Conservation (phyloP, 1,140 invertebrate genomes). For the Holcopasites calliopsidis region DNA sequence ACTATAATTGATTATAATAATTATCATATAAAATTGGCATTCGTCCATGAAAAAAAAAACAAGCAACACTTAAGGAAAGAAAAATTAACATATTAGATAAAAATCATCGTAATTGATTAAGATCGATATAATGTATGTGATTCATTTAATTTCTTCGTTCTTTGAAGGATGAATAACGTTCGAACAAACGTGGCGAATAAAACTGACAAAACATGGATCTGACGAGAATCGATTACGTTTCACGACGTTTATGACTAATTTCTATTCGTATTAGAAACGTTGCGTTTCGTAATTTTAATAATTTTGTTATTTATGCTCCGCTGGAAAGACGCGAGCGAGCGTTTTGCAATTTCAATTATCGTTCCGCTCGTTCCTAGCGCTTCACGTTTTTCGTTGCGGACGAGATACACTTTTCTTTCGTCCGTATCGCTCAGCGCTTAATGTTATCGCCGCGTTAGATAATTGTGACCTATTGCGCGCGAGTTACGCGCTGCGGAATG, state of each 20-base stretch:
- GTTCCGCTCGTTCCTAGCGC: neutral
- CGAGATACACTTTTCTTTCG: constrained; percentile 7
- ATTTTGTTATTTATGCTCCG: neutral
- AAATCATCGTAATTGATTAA: neutral
- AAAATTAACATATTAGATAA: neutral
- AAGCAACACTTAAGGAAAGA: too few species aligned
- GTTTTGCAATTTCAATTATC: constrained; percentile 36
- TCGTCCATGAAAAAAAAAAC: neutral
- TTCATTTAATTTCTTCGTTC: neutral
- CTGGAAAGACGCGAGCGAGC: neutral
- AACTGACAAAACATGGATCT: neutral
- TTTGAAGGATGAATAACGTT: neutral
- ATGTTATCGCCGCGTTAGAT: constrained; percentile 58
- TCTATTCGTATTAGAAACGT: neutral
- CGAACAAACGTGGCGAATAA: neutral
- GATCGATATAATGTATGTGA: neutral
- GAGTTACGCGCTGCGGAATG: constrained; percentile 7
- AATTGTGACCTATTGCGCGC: constrained; percentile 53
- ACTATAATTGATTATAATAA: neutral
- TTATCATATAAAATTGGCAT: neutral
- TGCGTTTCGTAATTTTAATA: too few species aligned
- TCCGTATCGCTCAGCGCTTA: constrained; percentile 6
- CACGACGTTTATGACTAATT: neutral
- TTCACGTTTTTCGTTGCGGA: constrained; percentile 24
- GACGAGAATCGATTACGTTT: neutral